Conservation (phyloP, 2,888 invertebrate genomes). For the Mystacides longicornis region DNA sequence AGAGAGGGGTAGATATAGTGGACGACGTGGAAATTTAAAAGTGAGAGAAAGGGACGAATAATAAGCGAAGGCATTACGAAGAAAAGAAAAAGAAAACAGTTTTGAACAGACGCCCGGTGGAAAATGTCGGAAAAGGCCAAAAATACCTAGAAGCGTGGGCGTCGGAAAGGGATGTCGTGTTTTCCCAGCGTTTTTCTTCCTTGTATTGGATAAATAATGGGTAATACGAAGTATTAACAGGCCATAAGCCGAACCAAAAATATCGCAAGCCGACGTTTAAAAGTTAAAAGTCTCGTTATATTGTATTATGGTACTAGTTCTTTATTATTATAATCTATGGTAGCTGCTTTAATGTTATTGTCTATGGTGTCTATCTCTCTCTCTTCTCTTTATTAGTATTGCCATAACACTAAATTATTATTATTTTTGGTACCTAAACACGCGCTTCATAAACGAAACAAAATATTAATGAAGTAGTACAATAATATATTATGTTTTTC, state of each 20-base stretch:
- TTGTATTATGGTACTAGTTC: neutral
- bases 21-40: neutral
- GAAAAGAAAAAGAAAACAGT: neutral
- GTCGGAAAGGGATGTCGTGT: neutral
- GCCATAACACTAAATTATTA: no score
- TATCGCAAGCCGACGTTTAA: conserved; percentile 14
- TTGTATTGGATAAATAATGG: neutral
- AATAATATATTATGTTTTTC: no score
- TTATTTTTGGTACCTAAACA: no score
- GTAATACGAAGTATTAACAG: conserved; percentile 15
- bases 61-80: neutral
- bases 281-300: conserved; percentile 15
- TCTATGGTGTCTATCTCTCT: conserved; percentile 10
- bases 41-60: neutral
- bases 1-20: neutral
- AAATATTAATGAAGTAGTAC: no score
- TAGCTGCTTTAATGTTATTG: conserved; percentile 3
- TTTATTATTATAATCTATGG: conserved; percentile 11
- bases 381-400: no score
- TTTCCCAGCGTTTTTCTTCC: neutral
- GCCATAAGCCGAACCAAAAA: conserved; percentile 20
- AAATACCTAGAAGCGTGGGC: neutral
- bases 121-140: neutral
- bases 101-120: neutral
- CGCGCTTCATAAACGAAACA: no score